These are phyloP conservation scores for Pleuronectes platessa DNA, from an alignment of 2,113 vertebrate genomes.

Conservation along the genomic window DNA sequence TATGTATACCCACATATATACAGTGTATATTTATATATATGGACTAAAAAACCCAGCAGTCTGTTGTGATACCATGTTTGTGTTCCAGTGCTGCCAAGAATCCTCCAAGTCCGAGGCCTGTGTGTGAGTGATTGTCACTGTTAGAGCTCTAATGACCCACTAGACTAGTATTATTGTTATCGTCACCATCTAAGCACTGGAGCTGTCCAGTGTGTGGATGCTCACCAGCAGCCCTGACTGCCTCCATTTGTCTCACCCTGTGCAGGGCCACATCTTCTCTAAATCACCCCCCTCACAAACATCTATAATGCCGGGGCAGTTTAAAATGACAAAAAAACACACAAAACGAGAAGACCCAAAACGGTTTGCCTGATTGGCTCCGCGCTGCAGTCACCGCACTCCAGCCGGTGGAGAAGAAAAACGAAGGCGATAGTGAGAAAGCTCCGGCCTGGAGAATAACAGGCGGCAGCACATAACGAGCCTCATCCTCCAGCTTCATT, in stretches of 20 bases:
- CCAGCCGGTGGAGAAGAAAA: conserved; percentile 32
- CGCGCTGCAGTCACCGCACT: conserved; percentile 20
- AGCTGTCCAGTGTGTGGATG: conserved; percentile 42
- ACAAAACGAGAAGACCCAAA: conserved; percentile 7
- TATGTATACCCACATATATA: background rate
- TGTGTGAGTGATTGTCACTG: conserved; percentile 55
- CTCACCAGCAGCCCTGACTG: conserved; percentile 46
- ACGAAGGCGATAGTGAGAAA: conserved; percentile 36
- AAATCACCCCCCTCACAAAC: conserved; percentile 56
- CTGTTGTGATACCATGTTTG: conserved; percentile 20
- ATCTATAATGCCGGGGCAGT: conserved; percentile 38
- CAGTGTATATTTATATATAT: background rate
- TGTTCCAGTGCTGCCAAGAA: conserved; percentile 12
- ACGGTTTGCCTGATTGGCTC: conserved; percentile 41
- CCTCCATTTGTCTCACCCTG: conserved; percentile 62
- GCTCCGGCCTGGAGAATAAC: conserved; percentile 50
- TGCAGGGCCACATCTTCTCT: conserved; percentile 40
- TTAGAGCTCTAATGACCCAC: conserved; percentile 63
- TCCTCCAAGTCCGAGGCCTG: conserved; percentile 25
- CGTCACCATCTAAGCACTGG: conserved; percentile 48
- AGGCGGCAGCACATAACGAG: conserved; percentile 77
- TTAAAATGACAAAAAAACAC: background rate
- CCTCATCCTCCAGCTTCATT: conserved; percentile 81
- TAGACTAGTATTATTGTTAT: conserved; percentile 51
- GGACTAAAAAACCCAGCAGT: background rate